Percentiles rank a stretch among this genome's conserved stretches.
These are phyloP conservation scores for Trichechus manatus DNA, from an alignment of 2,113 vertebrate species.

Conservation along the genomic window DNA sequence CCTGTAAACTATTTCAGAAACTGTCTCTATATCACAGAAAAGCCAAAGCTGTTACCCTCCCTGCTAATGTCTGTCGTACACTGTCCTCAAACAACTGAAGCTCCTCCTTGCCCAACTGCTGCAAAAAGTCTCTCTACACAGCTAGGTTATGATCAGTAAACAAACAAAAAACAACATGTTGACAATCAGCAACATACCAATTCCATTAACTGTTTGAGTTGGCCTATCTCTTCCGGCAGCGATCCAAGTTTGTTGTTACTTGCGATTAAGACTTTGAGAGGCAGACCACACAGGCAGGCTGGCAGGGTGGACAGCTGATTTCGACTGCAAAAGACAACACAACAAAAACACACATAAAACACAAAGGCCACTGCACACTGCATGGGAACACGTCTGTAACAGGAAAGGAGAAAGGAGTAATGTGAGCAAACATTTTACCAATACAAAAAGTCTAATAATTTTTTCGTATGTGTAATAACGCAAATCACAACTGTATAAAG, in stretches of 20 bases:
- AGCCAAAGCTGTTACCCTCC: neutral
- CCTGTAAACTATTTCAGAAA: neutral
- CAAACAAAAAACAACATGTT: constrained; percentile 71
- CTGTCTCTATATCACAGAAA: neutral
- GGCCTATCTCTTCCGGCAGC: constrained; percentile 95
- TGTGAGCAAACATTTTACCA: constrained; percentile 1
- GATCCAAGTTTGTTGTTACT: constrained; percentile 98
- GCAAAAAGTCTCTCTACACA: neutral
- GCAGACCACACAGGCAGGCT: constrained; percentile 95
- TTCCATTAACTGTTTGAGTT: constrained; percentile 96
- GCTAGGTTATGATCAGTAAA: constrained; percentile 54
- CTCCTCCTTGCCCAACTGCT: neutral
- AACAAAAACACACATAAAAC: constrained; percentile 79
- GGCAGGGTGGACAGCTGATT: constrained; percentile 96
- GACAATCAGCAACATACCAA: constrained; percentile 90
- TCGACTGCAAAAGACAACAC: constrained; percentile 90
- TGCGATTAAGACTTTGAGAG: constrained; percentile 96
- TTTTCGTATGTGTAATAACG: neutral
- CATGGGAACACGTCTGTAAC: constrained; percentile 17
- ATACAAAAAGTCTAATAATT: neutral
- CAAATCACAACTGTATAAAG: neutral
- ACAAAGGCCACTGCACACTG: constrained; percentile 1
- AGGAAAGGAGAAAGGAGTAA: neutral
- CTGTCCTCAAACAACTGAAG: neutral
- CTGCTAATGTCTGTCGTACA: neutral